Base-by-base conservation (phyloP, 1,140 invertebrate species). In the Hylaeus anthracinus region DNA sequence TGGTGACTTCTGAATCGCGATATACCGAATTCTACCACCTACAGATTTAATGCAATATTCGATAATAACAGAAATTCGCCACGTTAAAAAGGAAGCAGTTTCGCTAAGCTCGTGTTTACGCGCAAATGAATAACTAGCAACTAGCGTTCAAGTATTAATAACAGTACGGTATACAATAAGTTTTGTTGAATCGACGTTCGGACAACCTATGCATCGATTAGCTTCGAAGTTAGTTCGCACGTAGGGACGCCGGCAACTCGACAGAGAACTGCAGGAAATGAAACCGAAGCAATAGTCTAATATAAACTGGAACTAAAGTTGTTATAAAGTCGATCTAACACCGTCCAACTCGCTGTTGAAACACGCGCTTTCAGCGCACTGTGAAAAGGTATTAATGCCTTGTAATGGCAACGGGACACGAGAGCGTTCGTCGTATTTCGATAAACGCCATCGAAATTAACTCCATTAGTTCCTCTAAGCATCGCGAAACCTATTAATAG, bases 251-350 rank as follows among this genome's bases (percentile, higher is more conserved):
- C 8, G 43, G 56, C n/a, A 26, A 58, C 61, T 76, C 66, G 66
- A 48, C 58, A 60, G 37, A 53, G 63, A 61, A 39, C 60, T 12
- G 37, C 60, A 53, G 74, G 75, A 85, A 86, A 86, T 82, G 83
- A 85, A 85, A 81, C 78, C 66, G 56, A 71, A 74, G 79, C 84
- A 78, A 86, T 85, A 63, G 43, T n/a, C 60, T 65, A 67, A 63
- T 83, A 79, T 86, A 84, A 86, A 86, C 82, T 79, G 74, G 79
- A 86, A 84, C 86, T 88, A 66, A 81, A 84, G 66, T 79, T 84
- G 79, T 84, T 84, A 73, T 67, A 71, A 89, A 87, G 82, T 83
- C 67, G 67, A 86, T 86, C 56, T 72, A 73, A 67, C 51, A 9
- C 66, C 61, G 61, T 56, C 63, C 56, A 86, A 84, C 73, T 81